These are phyloP conservation scores for Drosophila recens DNA, from an alignment of 2,888 invertebrate species.

Conservation along the genomic window DNA sequence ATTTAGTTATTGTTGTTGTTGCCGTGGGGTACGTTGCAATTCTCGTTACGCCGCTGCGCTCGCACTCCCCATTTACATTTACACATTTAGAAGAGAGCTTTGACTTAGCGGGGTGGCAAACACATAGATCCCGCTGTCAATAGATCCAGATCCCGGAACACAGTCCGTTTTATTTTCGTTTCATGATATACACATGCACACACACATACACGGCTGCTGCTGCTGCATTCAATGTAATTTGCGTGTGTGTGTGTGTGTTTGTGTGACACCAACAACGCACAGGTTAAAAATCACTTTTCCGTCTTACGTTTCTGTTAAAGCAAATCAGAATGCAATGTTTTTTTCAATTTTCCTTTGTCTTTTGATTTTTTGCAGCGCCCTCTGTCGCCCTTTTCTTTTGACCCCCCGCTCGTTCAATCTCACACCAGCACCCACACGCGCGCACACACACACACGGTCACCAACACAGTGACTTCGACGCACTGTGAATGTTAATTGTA, in stretches of 20 bases:
- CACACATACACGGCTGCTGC: slow-evolving; percentile 24
- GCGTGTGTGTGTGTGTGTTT: neutral
- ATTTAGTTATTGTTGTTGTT: slow-evolving; percentile 51
- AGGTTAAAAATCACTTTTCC: slow-evolving; percentile 19
- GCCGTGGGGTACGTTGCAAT: slow-evolving; percentile 65
- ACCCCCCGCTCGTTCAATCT: slow-evolving; percentile 22
- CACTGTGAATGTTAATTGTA: slow-evolving; percentile 36
- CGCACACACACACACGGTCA: slow-evolving; percentile 20
- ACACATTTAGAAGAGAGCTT: slow-evolving; percentile 51
- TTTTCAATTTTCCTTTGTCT: slow-evolving; percentile 56
- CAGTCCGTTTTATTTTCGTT: slow-evolving; percentile 72
- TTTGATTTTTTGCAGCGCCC: slow-evolving; percentile 47
- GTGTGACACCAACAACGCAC: slow-evolving; percentile 15
- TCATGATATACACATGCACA: slow-evolving; percentile 46
- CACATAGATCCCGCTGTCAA: slow-evolving; percentile 21
- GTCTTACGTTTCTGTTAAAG: slow-evolving; percentile 20
- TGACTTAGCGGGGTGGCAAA: slow-evolving; percentile 55
- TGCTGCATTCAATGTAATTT: slow-evolving; percentile 33
- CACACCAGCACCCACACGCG: slow-evolving; percentile 36
- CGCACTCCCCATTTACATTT: slow-evolving; percentile 38
- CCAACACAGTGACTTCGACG: slow-evolving; percentile 25
- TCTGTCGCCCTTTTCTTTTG: slow-evolving; percentile 21
- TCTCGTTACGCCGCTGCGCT: slow-evolving; percentile 37
- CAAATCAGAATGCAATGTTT: slow-evolving; percentile 36
- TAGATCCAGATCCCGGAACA: slow-evolving; percentile 52